phyloP scores from a whole-genome alignment of 53 echinoderm and acorn worm genomes.

The Arbacia lixula region DNA sequence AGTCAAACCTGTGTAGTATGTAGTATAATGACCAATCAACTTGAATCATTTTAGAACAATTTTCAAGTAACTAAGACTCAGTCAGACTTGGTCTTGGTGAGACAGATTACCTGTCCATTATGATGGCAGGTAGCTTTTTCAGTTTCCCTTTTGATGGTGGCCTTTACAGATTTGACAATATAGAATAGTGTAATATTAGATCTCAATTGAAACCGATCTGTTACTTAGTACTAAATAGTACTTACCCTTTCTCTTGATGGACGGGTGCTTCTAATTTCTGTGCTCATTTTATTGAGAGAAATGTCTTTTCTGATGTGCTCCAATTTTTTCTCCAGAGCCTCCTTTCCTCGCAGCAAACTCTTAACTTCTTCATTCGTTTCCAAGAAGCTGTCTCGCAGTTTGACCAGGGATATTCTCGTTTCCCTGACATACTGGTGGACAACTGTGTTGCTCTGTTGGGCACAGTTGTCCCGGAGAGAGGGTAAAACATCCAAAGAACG shows the following conservation, averaged over 20 bases:
- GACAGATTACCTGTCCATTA: too few species aligned
- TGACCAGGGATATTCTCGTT: conserved; percentile 87
- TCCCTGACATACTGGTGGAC: conserved; percentile 91
- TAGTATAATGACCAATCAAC: too few species aligned
- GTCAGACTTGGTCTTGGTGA: too few species aligned
- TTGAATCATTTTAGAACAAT: too few species aligned
- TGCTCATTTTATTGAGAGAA: conserved; percentile 94
- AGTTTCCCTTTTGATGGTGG: too few species aligned
- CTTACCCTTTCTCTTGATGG: conserved; percentile 98
- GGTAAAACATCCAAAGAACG: conserved; percentile 94
- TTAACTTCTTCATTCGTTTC: conserved; percentile 99
- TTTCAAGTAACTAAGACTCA: too few species aligned
- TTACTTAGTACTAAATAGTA: not conserved
- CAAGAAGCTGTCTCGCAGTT: conserved; percentile 93
- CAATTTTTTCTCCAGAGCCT: conserved; percentile 95
- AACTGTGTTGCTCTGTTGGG: conserved; percentile 98
- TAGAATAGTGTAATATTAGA: too few species aligned
- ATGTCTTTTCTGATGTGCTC: conserved; percentile 99
- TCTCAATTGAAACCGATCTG: too few species aligned
- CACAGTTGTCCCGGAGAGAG: conserved; percentile 96
- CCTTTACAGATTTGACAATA: too few species aligned
- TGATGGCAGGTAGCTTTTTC: too few species aligned
- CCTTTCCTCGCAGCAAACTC: conserved; percentile 91
- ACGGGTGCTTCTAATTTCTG: conserved; percentile 89
- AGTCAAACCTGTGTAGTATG: too few species aligned